Evolutionary conservation across 2,888 invertebrate genomes (phyloP).

Genomic region (Tiliacea citrago): DNA sequence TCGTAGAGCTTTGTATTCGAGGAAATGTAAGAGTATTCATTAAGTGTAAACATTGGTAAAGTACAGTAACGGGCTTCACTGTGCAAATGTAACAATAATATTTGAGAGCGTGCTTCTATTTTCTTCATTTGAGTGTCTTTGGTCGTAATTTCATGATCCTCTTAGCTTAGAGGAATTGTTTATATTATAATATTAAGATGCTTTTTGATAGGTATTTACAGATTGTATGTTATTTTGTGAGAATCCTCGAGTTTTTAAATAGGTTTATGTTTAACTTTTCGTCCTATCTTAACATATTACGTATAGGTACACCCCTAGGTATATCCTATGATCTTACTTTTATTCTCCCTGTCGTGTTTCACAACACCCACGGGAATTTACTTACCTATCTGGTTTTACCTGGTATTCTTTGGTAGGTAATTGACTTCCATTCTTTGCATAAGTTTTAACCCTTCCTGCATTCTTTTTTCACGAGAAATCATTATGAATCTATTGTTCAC

Average conservation of each 20-base stretch:
- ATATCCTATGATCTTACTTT: slow-evolving; percentile 1
- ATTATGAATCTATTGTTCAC: slow-evolving; percentile 10
- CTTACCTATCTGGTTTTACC: neutral
- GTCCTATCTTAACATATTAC: neutral
- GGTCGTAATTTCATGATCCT: slow-evolving; percentile 37
- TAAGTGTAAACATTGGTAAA: slow-evolving; percentile 42
- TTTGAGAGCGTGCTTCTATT: slow-evolving; percentile 38
- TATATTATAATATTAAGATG: neutral
- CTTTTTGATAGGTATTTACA: slow-evolving; percentile 16
- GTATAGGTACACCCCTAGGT: too few species aligned
- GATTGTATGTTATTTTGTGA: slow-evolving; percentile 11
- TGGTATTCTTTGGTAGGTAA: slow-evolving; percentile 28
- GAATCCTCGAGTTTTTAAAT: slow-evolving; percentile 9
- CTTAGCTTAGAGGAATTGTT: slow-evolving; percentile 1
- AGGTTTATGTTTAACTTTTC: slow-evolving; percentile 6
- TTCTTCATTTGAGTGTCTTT: slow-evolving; percentile 28
- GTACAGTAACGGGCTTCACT: slow-evolving; percentile 31
- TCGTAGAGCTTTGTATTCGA: slow-evolving; percentile 41
- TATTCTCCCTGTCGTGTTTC: slow-evolving; percentile 1
- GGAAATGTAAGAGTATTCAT: slow-evolving; percentile 51
- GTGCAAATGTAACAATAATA: slow-evolving; percentile 57
- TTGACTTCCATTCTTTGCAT: slow-evolving; percentile 35
- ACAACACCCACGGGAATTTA: slow-evolving; percentile 8
- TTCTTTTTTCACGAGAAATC: slow-evolving; percentile 30
- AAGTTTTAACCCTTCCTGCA: slow-evolving; percentile 20